phyloP scores from a whole-genome alignment of 2,797 vertebrate species.

The Micromesistius poutassou region DNA sequence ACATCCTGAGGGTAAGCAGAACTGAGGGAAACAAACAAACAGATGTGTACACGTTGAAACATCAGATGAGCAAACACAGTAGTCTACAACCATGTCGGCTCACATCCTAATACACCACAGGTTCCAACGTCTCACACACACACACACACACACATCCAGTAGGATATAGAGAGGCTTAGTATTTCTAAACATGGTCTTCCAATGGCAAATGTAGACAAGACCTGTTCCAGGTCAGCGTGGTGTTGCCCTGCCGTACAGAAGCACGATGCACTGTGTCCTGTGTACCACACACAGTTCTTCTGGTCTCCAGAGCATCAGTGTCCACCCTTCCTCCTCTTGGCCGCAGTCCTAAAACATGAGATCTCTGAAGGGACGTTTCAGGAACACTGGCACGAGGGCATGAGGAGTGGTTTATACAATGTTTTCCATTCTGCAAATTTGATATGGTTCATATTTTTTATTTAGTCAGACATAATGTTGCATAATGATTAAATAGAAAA shows the following conservation, averaged over 20 bases:
- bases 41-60: conserved; percentile 79
- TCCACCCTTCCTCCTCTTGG: conserved; percentile 13
- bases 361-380: neutral
- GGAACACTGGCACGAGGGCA: conserved; percentile 3
- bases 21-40: conserved; percentile 78
- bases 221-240: conserved; percentile 46
- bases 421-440: conserved; percentile 2
- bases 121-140: conserved; percentile 64
- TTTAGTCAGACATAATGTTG: conserved; percentile 4
- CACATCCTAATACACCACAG: conserved; percentile 74
- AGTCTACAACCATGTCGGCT: conserved; percentile 77
- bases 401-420: neutral
- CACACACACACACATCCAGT: conserved; percentile 73
- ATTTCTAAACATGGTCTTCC: conserved; percentile 65
- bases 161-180: conserved; percentile 79
- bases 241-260: conserved; percentile 37
- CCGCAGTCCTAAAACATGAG: neutral
- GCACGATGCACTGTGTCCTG: conserved; percentile 20
- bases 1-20: conserved; percentile 82
- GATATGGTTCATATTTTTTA: conserved; percentile 32
- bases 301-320: conserved; percentile 17
- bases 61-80: conserved; percentile 86
- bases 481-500: conserved; percentile 17
- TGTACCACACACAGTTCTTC: conserved; percentile 40
- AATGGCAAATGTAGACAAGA: conserved; percentile 51